A percentile compares a stretch with the other conserved stretches of the same genome.
phyloP scores from a whole-genome alignment of 1,140 invertebrate genomes.

The Wiebesia pumilae region DNA sequence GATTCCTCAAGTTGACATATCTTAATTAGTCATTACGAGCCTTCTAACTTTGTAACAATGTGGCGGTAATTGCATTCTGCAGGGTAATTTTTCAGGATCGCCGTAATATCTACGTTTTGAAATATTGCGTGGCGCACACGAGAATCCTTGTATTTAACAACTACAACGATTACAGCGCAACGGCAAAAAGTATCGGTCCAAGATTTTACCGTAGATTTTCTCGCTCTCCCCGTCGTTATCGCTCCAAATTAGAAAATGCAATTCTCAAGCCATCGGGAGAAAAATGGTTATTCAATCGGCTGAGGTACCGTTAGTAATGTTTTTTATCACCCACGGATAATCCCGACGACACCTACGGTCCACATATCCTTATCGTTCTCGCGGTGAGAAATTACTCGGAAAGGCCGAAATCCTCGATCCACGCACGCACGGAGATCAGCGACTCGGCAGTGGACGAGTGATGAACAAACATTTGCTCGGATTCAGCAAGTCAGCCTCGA shows the following conservation, averaged over 20 bases:
- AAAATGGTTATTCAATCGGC: conserved; percentile 9
- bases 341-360: neutral
- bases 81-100: neutral
- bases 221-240: neutral
- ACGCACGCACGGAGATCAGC: neutral
- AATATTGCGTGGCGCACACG: too few relatives aligned
- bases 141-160: too few relatives aligned
- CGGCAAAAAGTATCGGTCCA: too few relatives aligned
- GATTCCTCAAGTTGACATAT: neutral
- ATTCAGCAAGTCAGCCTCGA: neutral
- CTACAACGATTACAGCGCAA: too few relatives aligned
- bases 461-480: neutral
- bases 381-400: neutral
- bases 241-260: neutral
- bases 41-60: neutral
- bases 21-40: neutral
- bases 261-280: neutral
- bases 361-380: neutral
- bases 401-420: neutral
- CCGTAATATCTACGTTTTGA: neutral
- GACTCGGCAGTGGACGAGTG: neutral
- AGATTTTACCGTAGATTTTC: neutral
- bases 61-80: neutral
- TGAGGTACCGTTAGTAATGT: neutral
- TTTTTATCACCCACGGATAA: neutral